Conservation (phyloP, 1,140 invertebrate species). For the Leptinotarsa defecta region DNA sequence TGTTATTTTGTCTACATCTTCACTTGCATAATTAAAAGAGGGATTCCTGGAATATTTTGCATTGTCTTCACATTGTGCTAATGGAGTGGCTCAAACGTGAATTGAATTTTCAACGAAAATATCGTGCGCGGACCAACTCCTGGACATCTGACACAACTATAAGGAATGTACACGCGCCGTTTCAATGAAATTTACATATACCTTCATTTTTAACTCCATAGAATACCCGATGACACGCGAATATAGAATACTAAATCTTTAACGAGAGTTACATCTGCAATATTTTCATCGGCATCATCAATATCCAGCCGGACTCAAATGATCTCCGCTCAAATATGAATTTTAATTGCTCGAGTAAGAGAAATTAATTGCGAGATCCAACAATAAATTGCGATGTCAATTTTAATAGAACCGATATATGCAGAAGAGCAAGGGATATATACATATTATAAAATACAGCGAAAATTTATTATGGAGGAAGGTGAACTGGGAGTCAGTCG, state of each 20-base stretch:
- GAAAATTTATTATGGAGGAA: conserved; percentile 25
- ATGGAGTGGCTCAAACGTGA: too few relatives aligned
- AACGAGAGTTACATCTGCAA: neutral
- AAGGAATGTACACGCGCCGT: too few relatives aligned
- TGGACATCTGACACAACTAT: too few relatives aligned
- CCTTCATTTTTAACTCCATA: neutral
- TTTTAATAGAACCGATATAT: conserved; percentile 12
- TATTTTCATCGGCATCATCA: neutral
- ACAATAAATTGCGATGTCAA: conserved; percentile 11
- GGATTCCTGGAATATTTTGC: too few relatives aligned
- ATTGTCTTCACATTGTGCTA: too few relatives aligned
- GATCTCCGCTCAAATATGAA: neutral
- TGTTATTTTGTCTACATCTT: too few relatives aligned
- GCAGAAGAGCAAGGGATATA: neutral
- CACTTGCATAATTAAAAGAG: too few relatives aligned
- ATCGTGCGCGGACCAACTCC: too few relatives aligned
- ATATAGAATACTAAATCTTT: neutral
- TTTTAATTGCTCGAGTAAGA: neutral
- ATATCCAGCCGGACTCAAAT: neutral
- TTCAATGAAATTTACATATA: too few relatives aligned
- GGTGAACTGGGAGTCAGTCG: conserved; percentile 14
- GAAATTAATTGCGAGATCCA: neutral
- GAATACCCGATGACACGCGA: neutral
- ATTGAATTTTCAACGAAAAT: too few relatives aligned
- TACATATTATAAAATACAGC: neutral